Conservation (phyloP, 2,113 vertebrate species). For the Lepisosteus osseus region DNA sequence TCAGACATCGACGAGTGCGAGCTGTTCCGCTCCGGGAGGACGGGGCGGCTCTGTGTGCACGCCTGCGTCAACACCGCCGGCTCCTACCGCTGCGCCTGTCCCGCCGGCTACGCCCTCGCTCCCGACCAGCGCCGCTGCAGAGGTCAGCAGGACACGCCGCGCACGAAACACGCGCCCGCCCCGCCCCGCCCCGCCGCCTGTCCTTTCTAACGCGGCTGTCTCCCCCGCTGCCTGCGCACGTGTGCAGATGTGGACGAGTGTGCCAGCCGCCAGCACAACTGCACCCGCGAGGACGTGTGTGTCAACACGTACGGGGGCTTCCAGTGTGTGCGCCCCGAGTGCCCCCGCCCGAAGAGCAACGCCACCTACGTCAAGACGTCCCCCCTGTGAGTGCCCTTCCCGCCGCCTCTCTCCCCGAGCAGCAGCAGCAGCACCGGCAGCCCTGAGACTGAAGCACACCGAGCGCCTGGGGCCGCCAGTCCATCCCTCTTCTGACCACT, state of each 20-base stretch:
- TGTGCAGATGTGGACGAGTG: constrained; percentile 79
- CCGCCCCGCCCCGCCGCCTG: no score
- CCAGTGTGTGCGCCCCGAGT: constrained; percentile 74
- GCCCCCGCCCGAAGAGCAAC: constrained; percentile 61
- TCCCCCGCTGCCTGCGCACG: not conserved
- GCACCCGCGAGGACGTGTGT: constrained; percentile 71
- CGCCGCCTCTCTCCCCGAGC: constrained; percentile 25
- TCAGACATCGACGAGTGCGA: constrained; percentile 86
- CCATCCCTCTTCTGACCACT: not conserved
- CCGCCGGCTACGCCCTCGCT: constrained; percentile 70
- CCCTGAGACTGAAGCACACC: no score
- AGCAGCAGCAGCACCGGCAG: no score
- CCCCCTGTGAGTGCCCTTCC: constrained; percentile 62
- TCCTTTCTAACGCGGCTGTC: not conserved
- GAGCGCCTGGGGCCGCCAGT: not conserved
- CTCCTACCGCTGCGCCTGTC: constrained; percentile 79
- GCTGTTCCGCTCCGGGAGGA: constrained; percentile 71
- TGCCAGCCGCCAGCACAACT: constrained; percentile 68
- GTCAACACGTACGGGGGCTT: constrained; percentile 79
- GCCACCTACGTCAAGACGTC: constrained; percentile 80
- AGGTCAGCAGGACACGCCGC: constrained; percentile 52
- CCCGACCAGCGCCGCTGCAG: constrained; percentile 67
- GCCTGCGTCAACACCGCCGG: constrained; percentile 78
- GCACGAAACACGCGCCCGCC: no score
- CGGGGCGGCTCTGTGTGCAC: constrained; percentile 71